A percentile compares a stretch with the other conserved stretches of the same genome.
Evolutionary conservation across 2,888 invertebrate genomes (phyloP).

Genomic region (Aethes cnicana): DNA sequence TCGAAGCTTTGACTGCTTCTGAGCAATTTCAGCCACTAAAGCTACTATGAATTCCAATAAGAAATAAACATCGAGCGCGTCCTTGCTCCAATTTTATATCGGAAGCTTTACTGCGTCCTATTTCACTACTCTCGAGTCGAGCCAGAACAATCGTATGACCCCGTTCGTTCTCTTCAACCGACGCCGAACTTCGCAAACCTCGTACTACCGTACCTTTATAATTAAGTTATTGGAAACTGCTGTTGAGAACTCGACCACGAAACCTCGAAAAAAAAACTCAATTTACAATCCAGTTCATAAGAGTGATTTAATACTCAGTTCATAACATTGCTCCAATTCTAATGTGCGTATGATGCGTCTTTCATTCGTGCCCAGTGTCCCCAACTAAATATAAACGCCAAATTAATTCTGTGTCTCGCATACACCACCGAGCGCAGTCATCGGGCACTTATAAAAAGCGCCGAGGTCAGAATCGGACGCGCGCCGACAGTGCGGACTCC

Average conservation of each 20-base stretch:
- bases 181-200: constrained; percentile 7
- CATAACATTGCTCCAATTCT: constrained; percentile 2
- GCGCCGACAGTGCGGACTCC: constrained; percentile 70
- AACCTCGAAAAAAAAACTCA: constrained; percentile 36
- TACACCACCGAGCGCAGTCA: constrained; percentile 71
- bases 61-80: constrained; percentile 30
- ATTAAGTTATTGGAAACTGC: constrained; percentile 29
- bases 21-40: constrained; percentile 3
- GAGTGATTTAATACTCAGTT: constrained; percentile 1
- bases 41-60: constrained; percentile 12
- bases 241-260: constrained; percentile 31
- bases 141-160: constrained; percentile 65
- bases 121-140: constrained; percentile 51
- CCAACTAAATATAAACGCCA: constrained; percentile 72
- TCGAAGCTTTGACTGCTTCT: constrained; percentile 4
- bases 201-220: constrained; percentile 44
- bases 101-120: constrained; percentile 51
- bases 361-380: constrained; percentile 46
- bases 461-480: constrained; percentile 71
- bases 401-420: constrained; percentile 62
- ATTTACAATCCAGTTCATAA: not conserved
- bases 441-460: constrained; percentile 79
- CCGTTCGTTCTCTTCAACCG: constrained; percentile 54
- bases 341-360: constrained; percentile 42
- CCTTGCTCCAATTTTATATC: constrained; percentile 55